These are phyloP conservation scores for Erinaceus europaeus DNA, from an alignment of 2,113 vertebrate species.

Conservation along the genomic window DNA sequence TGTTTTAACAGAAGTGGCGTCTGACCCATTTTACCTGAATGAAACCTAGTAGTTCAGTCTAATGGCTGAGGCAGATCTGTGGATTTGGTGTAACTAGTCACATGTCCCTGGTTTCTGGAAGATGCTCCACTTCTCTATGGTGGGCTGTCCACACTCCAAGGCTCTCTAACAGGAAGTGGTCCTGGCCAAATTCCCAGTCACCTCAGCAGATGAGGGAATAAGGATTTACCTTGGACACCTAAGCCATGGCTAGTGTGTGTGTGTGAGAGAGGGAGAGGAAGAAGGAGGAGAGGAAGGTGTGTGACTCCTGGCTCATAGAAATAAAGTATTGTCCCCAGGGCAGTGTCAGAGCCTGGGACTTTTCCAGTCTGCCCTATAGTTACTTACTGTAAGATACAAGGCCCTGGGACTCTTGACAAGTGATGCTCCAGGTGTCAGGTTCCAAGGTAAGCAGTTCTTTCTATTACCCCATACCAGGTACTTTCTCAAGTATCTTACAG, in stretches of 20 bases:
- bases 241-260: too few relatives aligned
- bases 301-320: too few relatives aligned
- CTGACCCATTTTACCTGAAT: background rate
- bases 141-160: background rate
- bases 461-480: background rate
- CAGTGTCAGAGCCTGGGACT: background rate
- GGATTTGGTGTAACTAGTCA: background rate
- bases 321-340: background rate
- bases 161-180: slow-evolving; percentile 9
- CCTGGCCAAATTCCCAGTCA: background rate
- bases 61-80: background rate
- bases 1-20: background rate
- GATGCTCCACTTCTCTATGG: background rate
- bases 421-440: background rate
- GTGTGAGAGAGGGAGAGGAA: too few relatives aligned
- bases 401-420: background rate
- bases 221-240: background rate
- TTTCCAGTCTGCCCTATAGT: background rate
- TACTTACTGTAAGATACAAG: background rate
- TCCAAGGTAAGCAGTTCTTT: background rate
- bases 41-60: background rate
- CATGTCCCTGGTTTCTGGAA: background rate
- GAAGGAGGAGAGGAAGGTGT: too few relatives aligned
- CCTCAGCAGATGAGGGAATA: background rate
- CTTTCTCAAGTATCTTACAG: background rate